These are phyloP conservation scores for Sipha maydis DNA, from an alignment of 2,888 invertebrate species.

Conservation along the genomic window DNA sequence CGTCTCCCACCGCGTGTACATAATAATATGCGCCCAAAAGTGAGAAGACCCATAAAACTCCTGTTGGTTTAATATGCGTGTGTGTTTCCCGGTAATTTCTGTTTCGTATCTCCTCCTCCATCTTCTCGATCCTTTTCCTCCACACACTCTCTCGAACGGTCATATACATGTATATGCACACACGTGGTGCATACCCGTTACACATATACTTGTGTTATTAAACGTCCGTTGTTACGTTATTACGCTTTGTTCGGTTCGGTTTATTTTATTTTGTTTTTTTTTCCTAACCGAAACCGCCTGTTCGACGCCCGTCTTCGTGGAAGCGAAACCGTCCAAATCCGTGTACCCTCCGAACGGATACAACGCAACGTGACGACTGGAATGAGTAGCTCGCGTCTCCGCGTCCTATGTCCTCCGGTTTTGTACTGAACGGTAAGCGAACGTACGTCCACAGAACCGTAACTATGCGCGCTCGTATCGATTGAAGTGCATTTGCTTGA, in stretches of 20 bases:
- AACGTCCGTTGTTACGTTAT: not conserved
- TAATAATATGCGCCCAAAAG: not conserved
- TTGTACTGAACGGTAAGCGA: too few relatives aligned
- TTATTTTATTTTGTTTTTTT: not conserved
- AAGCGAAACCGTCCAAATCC: not conserved
- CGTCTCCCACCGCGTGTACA: constrained; percentile 25
- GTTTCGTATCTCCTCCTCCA: constrained; percentile 3
- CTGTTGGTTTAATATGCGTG: constrained; percentile 12
- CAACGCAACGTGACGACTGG: not conserved
- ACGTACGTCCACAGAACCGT: too few relatives aligned
- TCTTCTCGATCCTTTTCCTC: not conserved
- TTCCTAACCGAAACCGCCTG: not conserved
- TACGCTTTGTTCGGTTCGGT: not conserved
- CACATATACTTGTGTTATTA: constrained; percentile 12
- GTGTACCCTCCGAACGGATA: too few relatives aligned
- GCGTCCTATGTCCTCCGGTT: too few relatives aligned
- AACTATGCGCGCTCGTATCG: too few relatives aligned
- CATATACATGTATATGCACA: not conserved
- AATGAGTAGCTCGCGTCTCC: not conserved
- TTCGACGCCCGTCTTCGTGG: not conserved
- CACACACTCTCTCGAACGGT: not conserved
- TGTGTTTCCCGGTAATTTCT: constrained; percentile 23
- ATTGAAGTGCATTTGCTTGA: too few relatives aligned
- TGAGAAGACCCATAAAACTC: constrained; percentile 38
- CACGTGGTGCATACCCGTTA: not conserved